Evolutionary conservation across 2,888 invertebrate species (phyloP), one percentile per base, ranked within the genome.

Genomic region (Malacosoma neustria): DNA sequence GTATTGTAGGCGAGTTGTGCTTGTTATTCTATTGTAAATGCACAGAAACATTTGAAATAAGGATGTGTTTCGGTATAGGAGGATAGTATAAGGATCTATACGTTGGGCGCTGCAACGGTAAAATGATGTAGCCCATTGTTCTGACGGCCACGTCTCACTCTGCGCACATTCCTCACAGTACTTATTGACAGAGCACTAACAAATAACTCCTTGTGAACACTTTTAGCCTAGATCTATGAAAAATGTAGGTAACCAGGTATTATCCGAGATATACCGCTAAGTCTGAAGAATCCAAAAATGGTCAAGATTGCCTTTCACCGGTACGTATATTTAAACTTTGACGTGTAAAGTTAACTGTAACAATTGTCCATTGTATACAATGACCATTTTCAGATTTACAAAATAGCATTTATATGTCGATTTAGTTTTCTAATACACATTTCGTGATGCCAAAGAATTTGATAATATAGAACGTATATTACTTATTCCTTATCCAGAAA

Each of bases 301-400:
- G 38, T 29, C 30, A 32, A 38, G 32, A 37, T 44, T 44, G 42
- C 43, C 44, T 35, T 46, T 45, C 35, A 32, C 40, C 40, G 35
- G 42, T 38, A 41, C 43, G 43, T 39, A 38, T 45, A 42, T 42
- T 43, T 48, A 42, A 43, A 41, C 35, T 30, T 40, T 36, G 39
- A 44, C 29, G 42, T 37, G 46, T 46, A 36, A 40, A 40, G 44
- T 32, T 43, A 43, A 46, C 47, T 48, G 44, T 45, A 45, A 46
- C 46, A 49, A 53, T 49, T 46, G 48, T 40, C 39, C 35, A 43
- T 41, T 38, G 46, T 45, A 46, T 46, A 49, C 46, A 46, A 42
- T 38, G 32, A n/a, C 49, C 45, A 40, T 44, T 35, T 40, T 40
- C 38, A 44, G 39, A 39, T 37, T 34, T 36, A 45, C 43, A 39